Evolutionary conservation across 2,113 vertebrate species (phyloP).

Genomic region (Burhinus bistriatus): DNA sequence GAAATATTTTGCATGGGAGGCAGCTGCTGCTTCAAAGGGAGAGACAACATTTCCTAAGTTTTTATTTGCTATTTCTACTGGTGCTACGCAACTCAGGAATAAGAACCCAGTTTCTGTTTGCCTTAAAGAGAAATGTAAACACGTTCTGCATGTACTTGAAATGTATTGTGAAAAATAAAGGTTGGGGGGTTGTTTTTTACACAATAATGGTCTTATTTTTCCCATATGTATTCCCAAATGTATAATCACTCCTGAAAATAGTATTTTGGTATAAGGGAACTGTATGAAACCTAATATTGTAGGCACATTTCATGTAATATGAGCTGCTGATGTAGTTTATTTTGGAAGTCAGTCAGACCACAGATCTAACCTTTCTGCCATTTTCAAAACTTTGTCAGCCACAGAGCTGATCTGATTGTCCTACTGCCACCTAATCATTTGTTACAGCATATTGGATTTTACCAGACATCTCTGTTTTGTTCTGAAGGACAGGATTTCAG

Average conservation of each 20-base stretch:
- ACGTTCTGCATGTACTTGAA: slow-evolving; percentile 30
- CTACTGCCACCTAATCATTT: not conserved
- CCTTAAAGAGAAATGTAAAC: slow-evolving; percentile 66
- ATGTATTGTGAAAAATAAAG: slow-evolving; percentile 57
- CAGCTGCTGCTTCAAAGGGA: not conserved
- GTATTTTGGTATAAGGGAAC: not conserved
- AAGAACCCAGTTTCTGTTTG: slow-evolving; percentile 40
- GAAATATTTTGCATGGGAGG: not conserved
- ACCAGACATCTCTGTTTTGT: not conserved
- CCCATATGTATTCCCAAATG: not conserved
- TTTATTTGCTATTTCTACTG: slow-evolving; percentile 23
- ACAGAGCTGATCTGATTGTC: not conserved
- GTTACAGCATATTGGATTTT: not conserved
- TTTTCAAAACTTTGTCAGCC: not conserved
- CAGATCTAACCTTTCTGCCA: not conserved
- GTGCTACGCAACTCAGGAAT: slow-evolving; percentile 63
- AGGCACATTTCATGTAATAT: not conserved
- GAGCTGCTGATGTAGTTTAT: not conserved
- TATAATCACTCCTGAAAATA: not conserved
- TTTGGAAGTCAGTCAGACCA: not conserved
- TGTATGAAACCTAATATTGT: not conserved
- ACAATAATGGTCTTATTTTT: not conserved
- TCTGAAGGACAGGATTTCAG: not conserved
- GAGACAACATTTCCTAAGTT: not conserved
- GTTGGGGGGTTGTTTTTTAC: not conserved